Evolutionary conservation across 1,140 invertebrate species (phyloP).

Genomic region (Sarcophaga peregrina): DNA sequence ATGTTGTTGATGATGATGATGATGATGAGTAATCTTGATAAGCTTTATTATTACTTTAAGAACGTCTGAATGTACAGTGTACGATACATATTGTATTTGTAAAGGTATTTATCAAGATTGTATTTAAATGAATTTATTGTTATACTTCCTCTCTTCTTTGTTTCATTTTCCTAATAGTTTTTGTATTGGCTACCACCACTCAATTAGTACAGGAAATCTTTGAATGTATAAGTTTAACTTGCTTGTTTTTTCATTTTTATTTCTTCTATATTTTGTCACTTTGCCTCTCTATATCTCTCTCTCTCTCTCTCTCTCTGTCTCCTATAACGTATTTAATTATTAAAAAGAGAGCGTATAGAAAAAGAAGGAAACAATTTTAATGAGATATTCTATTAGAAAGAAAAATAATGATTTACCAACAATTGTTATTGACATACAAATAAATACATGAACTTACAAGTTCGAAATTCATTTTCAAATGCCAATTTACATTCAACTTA

Average conservation of each 20-base stretch:
- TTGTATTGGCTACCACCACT: not conserved
- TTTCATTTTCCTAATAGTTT: too few relatives aligned
- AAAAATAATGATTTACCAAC: not conserved
- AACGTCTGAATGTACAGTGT: not conserved
- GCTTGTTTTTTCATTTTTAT: not conserved
- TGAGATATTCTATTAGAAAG: conserved; percentile 6
- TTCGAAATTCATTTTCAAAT: not conserved
- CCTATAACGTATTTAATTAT: too few relatives aligned
- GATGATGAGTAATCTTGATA: conserved; percentile 7
- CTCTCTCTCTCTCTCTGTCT: too few relatives aligned
- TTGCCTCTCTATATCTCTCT: not conserved
- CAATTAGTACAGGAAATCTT: conserved; percentile 1
- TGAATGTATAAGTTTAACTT: not conserved
- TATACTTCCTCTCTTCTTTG: too few relatives aligned
- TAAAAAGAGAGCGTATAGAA: too few relatives aligned
- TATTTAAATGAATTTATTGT: too few relatives aligned
- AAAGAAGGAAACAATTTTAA: not conserved
- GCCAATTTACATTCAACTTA: too few relatives aligned
- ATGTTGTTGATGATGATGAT: not conserved
- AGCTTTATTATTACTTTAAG: conserved; percentile 4
- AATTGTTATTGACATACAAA: too few relatives aligned
- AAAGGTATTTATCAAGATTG: too few relatives aligned
- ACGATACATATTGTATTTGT: too few relatives aligned
- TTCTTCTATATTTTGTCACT: not conserved
- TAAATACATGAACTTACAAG: too few relatives aligned